Conservation (phyloP, 2,888 invertebrate species). For the Anticlea derivata region DNA sequence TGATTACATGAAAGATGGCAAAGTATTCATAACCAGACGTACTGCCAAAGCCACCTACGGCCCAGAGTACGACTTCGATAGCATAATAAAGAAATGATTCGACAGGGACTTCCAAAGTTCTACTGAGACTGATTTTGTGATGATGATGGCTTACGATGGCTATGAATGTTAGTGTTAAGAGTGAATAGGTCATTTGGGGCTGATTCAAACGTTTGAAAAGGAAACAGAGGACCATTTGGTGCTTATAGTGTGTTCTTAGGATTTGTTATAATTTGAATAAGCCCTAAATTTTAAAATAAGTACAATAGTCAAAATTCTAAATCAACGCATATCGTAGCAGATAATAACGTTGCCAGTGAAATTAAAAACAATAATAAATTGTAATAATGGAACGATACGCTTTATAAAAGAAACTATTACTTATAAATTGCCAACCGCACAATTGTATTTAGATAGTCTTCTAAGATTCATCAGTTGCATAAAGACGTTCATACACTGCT, state of each 20-base stretch:
- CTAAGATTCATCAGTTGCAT: constrained; percentile 33
- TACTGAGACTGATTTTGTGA: constrained; percentile 77
- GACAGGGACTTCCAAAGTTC: constrained; percentile 55
- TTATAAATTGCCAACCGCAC: constrained; percentile 68
- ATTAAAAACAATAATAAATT: constrained; percentile 56
- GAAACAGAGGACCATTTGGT: constrained; percentile 43
- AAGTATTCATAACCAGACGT: constrained; percentile 66
- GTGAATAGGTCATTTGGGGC: constrained; percentile 47
- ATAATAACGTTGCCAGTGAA: constrained; percentile 50
- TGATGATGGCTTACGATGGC: constrained; percentile 63
- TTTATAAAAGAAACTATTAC: constrained; percentile 53
- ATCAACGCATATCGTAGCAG: constrained; percentile 66
- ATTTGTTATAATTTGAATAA: constrained; percentile 45
- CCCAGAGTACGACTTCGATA: constrained; percentile 62
- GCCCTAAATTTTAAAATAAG: constrained; percentile 36
- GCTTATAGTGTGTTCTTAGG: constrained; percentile 42
- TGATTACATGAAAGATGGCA: constrained; percentile 64
- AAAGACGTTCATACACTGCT: constrained; percentile 24
- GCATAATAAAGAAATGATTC: constrained; percentile 75
- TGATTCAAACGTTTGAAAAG: constrained; percentile 39
- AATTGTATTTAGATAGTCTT: constrained; percentile 50
- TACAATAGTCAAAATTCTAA: constrained; percentile 49
- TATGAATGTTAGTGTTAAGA: constrained; percentile 50
- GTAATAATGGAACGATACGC: constrained; percentile 46
- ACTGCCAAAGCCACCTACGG: constrained; percentile 61